Base-by-base conservation (phyloP, 2,797 vertebrate species). In the Pseudomugil gertrudae region DNA sequence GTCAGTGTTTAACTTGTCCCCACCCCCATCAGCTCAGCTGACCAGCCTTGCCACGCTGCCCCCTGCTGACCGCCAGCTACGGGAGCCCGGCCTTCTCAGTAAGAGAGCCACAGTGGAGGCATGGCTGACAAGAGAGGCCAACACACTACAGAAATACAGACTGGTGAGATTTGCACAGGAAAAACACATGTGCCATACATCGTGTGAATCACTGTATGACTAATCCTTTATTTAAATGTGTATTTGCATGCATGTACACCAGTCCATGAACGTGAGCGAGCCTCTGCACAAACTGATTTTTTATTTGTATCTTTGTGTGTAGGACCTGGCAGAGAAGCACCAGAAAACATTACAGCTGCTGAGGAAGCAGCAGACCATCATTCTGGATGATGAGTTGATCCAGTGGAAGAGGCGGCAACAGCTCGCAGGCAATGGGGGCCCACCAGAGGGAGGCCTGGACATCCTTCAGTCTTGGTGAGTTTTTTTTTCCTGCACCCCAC, bases 361-460 rank as follows among this genome's bases (percentile, higher is more conserved):
- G 87, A 93, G 95, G 78, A 99, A 99, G 89, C 97, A 98, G 84
- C 98, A 99, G 91, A 96, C 96, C 0, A 92, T 97, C 88, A 98
- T 99, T 63, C 93, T 99, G 90, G 97, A 99, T 0, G 97, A 98
- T 0, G 97, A 99, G 80, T 91, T 99, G 90, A 99, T 99, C 84
- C 98, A 98, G 90, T 99, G 97, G 98, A 98, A 98, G 92, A 94
- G 98, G 78, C 91, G 97, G 79, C 98, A 99, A 88, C 98, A 99
- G 93, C 94, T 99, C 73, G 96, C 96, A 0, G 97, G 97, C 71
- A 99, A 99, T 0, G 96, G 98, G 23, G 98, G 96, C 67, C 92
- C 94, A 2, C 87, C 96, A 0, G 97, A 98, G 89, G 97, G 97
- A 69, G 94, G 96, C 76, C 91, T 98, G 90, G 97, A 98, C 7